Conservation (phyloP, 2,797 vertebrate species). For the Tympanoctomys barrerae region DNA sequence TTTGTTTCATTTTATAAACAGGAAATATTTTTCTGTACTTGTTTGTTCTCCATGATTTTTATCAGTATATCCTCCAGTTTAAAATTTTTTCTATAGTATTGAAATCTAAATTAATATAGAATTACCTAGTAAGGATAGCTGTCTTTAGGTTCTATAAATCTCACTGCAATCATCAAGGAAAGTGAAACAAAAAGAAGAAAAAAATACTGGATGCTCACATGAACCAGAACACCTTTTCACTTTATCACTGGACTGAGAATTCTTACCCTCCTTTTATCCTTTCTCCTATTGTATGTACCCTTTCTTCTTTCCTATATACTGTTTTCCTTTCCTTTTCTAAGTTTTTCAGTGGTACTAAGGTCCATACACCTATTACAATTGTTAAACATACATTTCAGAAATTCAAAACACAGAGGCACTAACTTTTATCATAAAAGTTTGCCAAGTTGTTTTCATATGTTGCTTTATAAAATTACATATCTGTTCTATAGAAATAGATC, state of each 20-base stretch:
- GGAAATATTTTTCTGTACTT: not conserved
- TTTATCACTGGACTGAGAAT: not conserved
- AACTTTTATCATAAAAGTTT: not conserved
- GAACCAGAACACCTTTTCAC: not conserved
- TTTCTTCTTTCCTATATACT: not conserved
- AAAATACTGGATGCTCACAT: not conserved
- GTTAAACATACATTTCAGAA: not conserved
- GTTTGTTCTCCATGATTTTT: not conserved
- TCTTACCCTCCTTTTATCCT: too few relatives aligned
- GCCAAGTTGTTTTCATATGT: not conserved
- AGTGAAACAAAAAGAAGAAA: constrained; percentile 17
- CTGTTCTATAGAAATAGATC: not conserved
- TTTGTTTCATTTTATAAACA: not conserved
- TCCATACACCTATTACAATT: not conserved
- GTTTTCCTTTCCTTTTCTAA: not conserved
- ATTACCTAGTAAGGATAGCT: not conserved
- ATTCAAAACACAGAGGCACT: not conserved
- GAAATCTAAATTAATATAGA: not conserved
- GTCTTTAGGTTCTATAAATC: not conserved
- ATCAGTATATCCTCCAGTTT: not conserved
- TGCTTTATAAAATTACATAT: not conserved
- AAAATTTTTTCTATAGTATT: constrained; percentile 23
- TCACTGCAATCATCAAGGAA: not conserved
- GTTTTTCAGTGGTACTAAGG: not conserved
- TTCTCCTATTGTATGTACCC: not conserved